Percentiles rank a stretch among this genome's conserved stretches.
phyloP scores from a whole-genome alignment of 2,113 vertebrate genomes.

The Vicugna pacos region DNA sequence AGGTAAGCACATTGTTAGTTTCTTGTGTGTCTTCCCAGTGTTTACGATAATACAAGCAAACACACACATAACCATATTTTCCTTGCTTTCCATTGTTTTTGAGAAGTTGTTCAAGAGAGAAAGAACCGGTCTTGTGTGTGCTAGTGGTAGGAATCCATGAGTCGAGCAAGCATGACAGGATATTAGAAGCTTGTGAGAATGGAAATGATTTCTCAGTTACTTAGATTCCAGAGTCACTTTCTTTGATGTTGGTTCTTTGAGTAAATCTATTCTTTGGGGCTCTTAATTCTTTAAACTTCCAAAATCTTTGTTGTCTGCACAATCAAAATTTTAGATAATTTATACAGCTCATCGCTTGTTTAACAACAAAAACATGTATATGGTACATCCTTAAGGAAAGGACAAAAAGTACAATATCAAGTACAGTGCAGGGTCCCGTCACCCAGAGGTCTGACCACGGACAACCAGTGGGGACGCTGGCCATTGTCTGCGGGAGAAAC shows the following conservation, averaged over 20 bases:
- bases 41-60: not conserved
- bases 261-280: not conserved
- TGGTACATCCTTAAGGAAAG: not conserved
- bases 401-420: not conserved
- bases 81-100: not conserved
- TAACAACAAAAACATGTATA: not conserved
- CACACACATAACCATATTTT: not conserved
- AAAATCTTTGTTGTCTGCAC: not conserved
- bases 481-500: not conserved
- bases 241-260: not conserved
- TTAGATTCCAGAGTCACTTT: not conserved
- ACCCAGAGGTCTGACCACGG: not conserved
- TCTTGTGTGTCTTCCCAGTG: not conserved
- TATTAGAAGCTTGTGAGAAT: not conserved
- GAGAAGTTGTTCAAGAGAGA: not conserved
- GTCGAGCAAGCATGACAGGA: not conserved
- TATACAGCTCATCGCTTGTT: not conserved
- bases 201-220: not conserved
- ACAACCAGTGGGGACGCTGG: not conserved
- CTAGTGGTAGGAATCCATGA: not conserved
- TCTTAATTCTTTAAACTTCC: constrained; percentile 38
- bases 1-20: not conserved
- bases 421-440: not conserved
- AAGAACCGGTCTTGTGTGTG: not conserved
- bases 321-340: constrained; percentile 36